These are phyloP conservation scores for Orthosia incerta DNA, from an alignment of 2,888 invertebrate species.

Conservation along the genomic window DNA sequence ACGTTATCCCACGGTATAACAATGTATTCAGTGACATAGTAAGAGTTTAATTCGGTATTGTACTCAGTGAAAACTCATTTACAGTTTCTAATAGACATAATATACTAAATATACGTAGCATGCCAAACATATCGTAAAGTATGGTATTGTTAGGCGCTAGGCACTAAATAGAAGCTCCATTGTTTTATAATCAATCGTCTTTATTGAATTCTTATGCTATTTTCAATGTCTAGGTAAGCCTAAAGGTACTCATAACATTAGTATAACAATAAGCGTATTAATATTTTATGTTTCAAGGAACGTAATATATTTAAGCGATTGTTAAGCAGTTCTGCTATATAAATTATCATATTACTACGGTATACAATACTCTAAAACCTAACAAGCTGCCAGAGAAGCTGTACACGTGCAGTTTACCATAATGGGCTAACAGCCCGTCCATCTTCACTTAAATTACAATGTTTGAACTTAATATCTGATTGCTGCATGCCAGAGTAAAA, in stretches of 20 bases:
- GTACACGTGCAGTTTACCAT: constrained; percentile 51
- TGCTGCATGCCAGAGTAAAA: constrained; percentile 31
- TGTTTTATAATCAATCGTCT: constrained; percentile 41
- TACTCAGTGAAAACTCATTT: constrained; percentile 58
- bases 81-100: constrained; percentile 55
- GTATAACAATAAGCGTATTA: constrained; percentile 40
- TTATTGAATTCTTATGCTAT: constrained; percentile 21
- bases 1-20: constrained; percentile 71
- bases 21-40: constrained; percentile 66
- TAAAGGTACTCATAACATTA: constrained; percentile 16
- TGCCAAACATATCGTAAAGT: constrained; percentile 47
- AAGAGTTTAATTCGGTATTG: constrained; percentile 64
- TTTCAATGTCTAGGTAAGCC: constrained; percentile 6
- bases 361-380: constrained; percentile 46
- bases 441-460: constrained; percentile 52
- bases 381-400: constrained; percentile 56
- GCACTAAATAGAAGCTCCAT: constrained; percentile 48
- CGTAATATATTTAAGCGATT: constrained; percentile 34
- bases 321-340: constrained; percentile 23
- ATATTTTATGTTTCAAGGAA: constrained; percentile 35
- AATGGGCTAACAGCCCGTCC: constrained; percentile 41
- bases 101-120: constrained; percentile 50
- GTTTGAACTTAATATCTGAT: constrained; percentile 55
- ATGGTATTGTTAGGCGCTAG: constrained; percentile 41
- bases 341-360: constrained; percentile 40